Conservation (phyloP, 2,797 vertebrate genomes). For the Scolopax bukidnonensis region DNA sequence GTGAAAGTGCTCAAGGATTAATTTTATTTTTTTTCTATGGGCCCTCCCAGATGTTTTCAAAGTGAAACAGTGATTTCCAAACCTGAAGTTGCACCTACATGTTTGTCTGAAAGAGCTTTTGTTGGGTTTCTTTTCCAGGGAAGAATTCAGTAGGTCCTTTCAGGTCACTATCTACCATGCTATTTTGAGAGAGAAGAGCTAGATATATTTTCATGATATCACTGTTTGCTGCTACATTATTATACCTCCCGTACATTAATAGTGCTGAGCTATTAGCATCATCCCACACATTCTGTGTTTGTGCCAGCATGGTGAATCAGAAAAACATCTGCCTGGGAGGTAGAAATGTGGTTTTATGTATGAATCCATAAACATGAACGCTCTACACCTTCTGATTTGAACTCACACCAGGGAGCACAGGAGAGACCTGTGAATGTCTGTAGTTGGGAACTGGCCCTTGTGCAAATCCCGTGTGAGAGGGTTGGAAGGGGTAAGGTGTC, state of each 20-base stretch:
- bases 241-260: slow-evolving; percentile 1
- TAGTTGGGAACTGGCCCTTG: background rate
- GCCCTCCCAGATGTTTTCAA: background rate
- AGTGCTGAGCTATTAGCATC: slow-evolving; percentile 19
- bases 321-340: slow-evolving; percentile 46
- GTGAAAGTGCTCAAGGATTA: background rate
- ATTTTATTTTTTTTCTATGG: background rate
- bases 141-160: background rate
- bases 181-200: background rate
- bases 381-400: background rate
- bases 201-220: background rate
- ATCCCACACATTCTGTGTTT: slow-evolving; percentile 36
- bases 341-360: background rate
- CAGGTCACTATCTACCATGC: background rate
- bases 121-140: background rate
- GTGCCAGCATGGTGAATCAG: slow-evolving; percentile 22
- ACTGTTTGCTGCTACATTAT: background rate
- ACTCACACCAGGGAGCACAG: background rate
- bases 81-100: background rate
- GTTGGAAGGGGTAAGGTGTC: background rate
- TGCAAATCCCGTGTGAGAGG: background rate
- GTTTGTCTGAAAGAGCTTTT: background rate
- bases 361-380: background rate
- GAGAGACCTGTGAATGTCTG: background rate
- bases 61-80: background rate